Percentiles rank a stretch among this genome's conserved stretches.
Conservation (phyloP, 2,888 invertebrate species). For the Hemaris fuciformis region DNA sequence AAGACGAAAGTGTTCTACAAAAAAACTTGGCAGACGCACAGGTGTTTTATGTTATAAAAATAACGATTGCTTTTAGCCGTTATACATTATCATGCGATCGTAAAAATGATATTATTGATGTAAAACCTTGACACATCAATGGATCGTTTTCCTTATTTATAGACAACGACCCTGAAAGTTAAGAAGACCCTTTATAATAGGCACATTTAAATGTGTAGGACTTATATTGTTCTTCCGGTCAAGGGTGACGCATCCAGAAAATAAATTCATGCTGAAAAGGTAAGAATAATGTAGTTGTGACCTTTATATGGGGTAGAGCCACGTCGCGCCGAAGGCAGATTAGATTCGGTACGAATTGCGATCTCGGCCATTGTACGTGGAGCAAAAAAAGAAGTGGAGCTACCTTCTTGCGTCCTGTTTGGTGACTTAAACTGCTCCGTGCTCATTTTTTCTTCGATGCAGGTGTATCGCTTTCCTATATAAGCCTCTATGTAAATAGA, state of each 20-base stretch:
- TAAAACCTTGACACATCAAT: conserved; percentile 57
- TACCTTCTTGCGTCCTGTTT: too few relatives aligned
- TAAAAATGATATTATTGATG: conserved; percentile 56
- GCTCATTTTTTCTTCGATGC: too few relatives aligned
- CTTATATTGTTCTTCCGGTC: conserved; percentile 20
- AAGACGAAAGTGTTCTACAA: not conserved
- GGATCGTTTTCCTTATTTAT: conserved; percentile 65
- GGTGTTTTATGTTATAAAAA: conserved; percentile 1
- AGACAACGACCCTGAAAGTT: conserved; percentile 51
- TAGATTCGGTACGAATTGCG: too few relatives aligned
- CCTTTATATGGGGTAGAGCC: too few relatives aligned
- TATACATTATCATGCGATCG: conserved; percentile 32
- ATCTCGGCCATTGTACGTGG: too few relatives aligned
- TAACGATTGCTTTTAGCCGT: conserved; percentile 22
- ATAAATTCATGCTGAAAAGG: too few relatives aligned
- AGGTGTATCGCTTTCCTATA: too few relatives aligned
- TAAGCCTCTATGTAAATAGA: too few relatives aligned
- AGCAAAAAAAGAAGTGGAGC: too few relatives aligned
- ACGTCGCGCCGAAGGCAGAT: too few relatives aligned
- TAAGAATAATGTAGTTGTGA: not conserved
- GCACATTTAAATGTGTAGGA: conserved; percentile 36
- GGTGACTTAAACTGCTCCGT: too few relatives aligned
- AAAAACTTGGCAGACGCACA: not conserved
- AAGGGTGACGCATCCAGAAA: not conserved
- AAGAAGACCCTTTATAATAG: conserved; percentile 48